Evolutionary conservation across 2,888 invertebrate genomes (phyloP), one percentile per base, ranked within the genome.

Genomic region (Phoronis australis): DNA sequence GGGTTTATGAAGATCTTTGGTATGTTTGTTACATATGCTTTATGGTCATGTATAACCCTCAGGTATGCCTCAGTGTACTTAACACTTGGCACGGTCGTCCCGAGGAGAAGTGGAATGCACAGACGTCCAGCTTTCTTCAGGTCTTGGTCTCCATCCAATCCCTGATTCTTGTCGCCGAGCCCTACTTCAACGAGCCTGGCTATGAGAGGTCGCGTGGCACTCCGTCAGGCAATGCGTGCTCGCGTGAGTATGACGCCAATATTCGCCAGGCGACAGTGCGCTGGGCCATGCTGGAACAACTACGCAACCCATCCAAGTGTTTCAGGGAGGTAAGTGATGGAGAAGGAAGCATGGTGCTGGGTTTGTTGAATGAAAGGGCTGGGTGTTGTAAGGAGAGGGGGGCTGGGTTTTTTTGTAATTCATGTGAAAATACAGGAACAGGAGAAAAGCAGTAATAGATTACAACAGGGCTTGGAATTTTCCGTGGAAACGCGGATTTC

Each of bases 51-150:
- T n/a, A n/a, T n/a, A n/a, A 9, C 31, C 56, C 56, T 12, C 51
- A 76, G 76, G 77, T 78, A 20, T 95, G 94, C 77, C 85, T 95
- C 71, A 92, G 92, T 61, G 90, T 95, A 58, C 82, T 95, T 59
- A 94, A 94, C 79, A 95, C 94, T 2, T 95, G 94, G 94, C 93
- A 94, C 77, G 94, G 94, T 5, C 82, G 93, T 47, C 94, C 94
- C 23, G 94, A 94, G 79, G 95, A 95, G 79, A 92, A 93, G 77
- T 95, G 94, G 94, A 94, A 92, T 79, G 87, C 93, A 54, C 90
- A 92, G 76, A 94, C 93, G 0, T 93, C 92, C 40, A 92, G 91
- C 76, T 92, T 95, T 72, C 82, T 94, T 40, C 61, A 76, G 75
- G 76, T 78, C 37, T 59, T 78, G 45, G 78, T 78, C 3, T 77